Base-by-base conservation (phyloP, 2,888 invertebrate species). In the Halictus quadricinctus region DNA sequence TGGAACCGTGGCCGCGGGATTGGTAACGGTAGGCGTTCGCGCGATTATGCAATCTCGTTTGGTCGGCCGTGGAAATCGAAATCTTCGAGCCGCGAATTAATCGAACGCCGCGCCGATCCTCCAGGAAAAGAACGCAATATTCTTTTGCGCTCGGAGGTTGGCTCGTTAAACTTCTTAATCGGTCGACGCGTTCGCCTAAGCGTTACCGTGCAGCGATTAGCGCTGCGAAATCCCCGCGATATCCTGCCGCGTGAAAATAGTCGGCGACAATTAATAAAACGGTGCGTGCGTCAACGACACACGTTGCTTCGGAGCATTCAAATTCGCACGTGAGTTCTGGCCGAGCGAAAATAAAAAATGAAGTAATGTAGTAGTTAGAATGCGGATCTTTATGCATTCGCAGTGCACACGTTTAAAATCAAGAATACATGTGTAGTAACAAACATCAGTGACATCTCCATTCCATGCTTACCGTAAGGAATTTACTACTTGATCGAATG, bases 41-140 rank as follows among this genome's bases (percentile, higher is more conserved):
- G 70, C 75, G 29, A 84, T 83, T 79, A 79, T 43, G 48, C 66
- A 48, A 79, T 83, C 83, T 43, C 72, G 72, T 75, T 79, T 54
- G 41, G 77, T 58, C n/a, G 64, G 5, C 58, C 73, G 29, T 2
- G 50, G 50, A 69, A 77, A 83, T 83, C 82, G 50, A n/a, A 70
- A 54, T 46, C 36, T 83, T 50, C 29, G 66, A 74, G 74, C 66
- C 41, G 74, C 15, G 74, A 58, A 74, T 74, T 74, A 74, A 74
- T 74, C 21, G 41, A 7, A 41, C 36, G 1, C 15, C 3, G 54
- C 54, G 46, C 46, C 25, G 72, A 43, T n/a, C 43, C 41, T n/a
- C 41, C 70, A 21, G 21, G n/a, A 43, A 21, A 70, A 41, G 41
- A 70, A n/a, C 70, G 43, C 66, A n/a, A 43, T 21, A n/a, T 70